Evolutionary conservation across 2,113 vertebrate genomes (phyloP), one percentile per base, ranked within the genome.

Genomic region (Rhynchomys soricoides): DNA sequence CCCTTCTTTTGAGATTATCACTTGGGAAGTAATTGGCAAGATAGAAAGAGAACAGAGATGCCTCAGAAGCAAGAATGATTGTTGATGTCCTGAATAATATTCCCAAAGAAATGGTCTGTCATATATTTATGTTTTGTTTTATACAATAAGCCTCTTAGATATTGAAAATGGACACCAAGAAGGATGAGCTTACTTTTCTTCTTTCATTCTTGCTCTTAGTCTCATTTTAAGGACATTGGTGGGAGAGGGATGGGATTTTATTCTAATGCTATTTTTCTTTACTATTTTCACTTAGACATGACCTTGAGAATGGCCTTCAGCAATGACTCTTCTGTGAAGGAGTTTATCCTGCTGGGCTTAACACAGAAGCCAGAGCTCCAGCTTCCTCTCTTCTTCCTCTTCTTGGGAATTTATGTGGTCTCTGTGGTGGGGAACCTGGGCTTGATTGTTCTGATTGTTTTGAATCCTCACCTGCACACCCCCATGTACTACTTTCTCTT

Each of bases 311-410:
- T 87, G 95, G 29, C 19, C 1, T 6, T 31, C 21, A 37, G 6
- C 6, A 95, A 94, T 59, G 68, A 68, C 6, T 93, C 90, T 64
- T 68, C 64, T 11, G 85, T 95, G 48, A 68, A 68, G 0, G 78
- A 92, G 13, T 96, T 97, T 71, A 68, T 92, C 78, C 66, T 97
- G 21, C 29, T 97, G 92, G 96, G 94, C 12, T 89, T 97, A 13
- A 92, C 94, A 74, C 86, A 86, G 16, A 34, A 92, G 16, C 85
- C 90, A 48, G 57, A 83, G 57, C 81, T 83, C 13, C 81, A 62
- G 57, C 13, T 62, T n/a, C 81, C 81, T 43, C 81, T 83, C 81
- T 83, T 83, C 81, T 62, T 83, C 24, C n/a, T 83, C 81, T 83
- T 83, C 15, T 43, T 83, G 57, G 81, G n/a, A 83, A 83, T 83